Conservation (phyloP, 2,797 vertebrate species). For the Sebastes hubbsi region DNA sequence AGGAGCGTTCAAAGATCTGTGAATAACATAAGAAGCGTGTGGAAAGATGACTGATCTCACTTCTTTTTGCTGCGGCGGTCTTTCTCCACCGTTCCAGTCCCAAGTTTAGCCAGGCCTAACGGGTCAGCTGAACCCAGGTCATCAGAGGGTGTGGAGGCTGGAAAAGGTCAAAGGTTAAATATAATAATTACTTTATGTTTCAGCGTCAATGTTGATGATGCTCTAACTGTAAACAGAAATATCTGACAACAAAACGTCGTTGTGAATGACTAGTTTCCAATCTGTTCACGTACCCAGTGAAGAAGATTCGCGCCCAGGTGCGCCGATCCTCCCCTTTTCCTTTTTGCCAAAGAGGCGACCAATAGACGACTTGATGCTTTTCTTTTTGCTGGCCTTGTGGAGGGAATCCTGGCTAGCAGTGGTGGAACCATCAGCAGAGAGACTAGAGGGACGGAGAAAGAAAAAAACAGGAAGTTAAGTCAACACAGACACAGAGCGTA, state of each 20-base stretch:
- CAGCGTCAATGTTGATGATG: neutral
- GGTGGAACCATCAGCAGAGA: conserved; percentile 81
- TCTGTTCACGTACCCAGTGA: conserved; percentile 84
- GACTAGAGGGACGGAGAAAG: conserved; percentile 52
- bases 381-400: conserved; percentile 95
- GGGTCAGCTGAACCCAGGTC: conserved; percentile 89
- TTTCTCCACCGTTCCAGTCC: conserved; percentile 90
- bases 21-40: neutral
- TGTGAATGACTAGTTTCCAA: neutral
- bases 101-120: conserved; percentile 89
- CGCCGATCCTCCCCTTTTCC: conserved; percentile 91
- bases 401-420: conserved; percentile 90
- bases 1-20: neutral
- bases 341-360: conserved; percentile 94
- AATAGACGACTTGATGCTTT: conserved; percentile 95
- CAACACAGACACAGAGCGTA: neutral
- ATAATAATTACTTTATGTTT: neutral
- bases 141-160: conserved; percentile 92
- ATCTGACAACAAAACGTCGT: neutral
- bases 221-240: neutral
- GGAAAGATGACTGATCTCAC: conserved; percentile 73
- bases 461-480: neutral
- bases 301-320: conserved; percentile 86
- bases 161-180: conserved; percentile 22
- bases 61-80: conserved; percentile 95